These are phyloP conservation scores for Leucania comma DNA, from an alignment of 2,888 invertebrate genomes.

Conservation along the genomic window DNA sequence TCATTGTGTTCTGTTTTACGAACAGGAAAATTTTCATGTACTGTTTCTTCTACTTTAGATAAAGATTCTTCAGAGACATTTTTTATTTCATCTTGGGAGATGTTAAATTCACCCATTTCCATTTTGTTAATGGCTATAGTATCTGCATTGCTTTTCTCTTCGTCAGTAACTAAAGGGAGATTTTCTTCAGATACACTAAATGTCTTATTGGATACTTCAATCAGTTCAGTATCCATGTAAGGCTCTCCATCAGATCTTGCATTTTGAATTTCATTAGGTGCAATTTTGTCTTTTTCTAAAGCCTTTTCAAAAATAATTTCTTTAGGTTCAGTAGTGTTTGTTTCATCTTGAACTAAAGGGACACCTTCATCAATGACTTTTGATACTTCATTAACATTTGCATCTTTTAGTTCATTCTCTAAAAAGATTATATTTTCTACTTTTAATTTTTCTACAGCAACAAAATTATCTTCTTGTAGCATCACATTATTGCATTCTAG, in stretches of 20 bases:
- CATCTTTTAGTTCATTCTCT: slow-evolving; percentile 18
- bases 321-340: slow-evolving; percentile 4
- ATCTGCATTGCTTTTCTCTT: slow-evolving; percentile 16
- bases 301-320: background rate
- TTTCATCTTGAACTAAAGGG: slow-evolving; percentile 27
- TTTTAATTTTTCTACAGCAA: slow-evolving; percentile 17
- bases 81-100: slow-evolving; percentile 2
- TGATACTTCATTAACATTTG: slow-evolving; percentile 10
- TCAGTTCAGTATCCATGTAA: background rate
- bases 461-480: slow-evolving; percentile 10
- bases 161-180: slow-evolving; percentile 26
- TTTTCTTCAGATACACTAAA: slow-evolving; percentile 8
- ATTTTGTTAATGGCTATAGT: slow-evolving; percentile 14
- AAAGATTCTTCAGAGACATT: slow-evolving; percentile 20
- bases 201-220: slow-evolving; percentile 1
- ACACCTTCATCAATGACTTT: background rate
- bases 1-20: slow-evolving; percentile 26
- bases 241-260: background rate
- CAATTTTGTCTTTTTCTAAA: slow-evolving; percentile 1
- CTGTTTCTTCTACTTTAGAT: slow-evolving; percentile 30
- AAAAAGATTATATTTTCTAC: background rate
- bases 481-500: slow-evolving; percentile 12
- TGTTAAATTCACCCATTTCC: slow-evolving; percentile 6
- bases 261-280: slow-evolving; percentile 16
- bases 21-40: slow-evolving; percentile 8